These are phyloP conservation scores for Chrysolina oricalcia DNA, from an alignment of 2,888 invertebrate species.

Conservation along the genomic window DNA sequence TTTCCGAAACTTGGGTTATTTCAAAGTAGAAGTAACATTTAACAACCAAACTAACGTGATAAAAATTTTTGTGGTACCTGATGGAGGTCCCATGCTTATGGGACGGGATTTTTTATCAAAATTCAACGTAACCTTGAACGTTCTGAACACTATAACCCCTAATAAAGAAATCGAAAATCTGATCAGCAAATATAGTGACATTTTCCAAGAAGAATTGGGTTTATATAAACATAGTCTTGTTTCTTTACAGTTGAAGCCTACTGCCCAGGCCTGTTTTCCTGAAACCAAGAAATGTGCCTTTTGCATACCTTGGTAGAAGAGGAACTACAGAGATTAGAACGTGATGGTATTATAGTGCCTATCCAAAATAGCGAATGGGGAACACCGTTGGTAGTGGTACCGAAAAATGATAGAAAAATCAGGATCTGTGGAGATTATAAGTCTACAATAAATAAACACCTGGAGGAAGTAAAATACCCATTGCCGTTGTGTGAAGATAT, in stretches of 20 bases:
- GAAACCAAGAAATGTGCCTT: constrained; percentile 36
- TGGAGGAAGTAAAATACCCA: constrained; percentile 35
- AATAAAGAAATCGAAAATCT: neutral
- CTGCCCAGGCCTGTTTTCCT: constrained; percentile 38
- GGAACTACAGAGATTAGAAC: constrained; percentile 16
- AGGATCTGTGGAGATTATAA: constrained; percentile 29
- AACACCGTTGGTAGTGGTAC: constrained; percentile 27
- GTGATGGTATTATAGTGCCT: constrained; percentile 4
- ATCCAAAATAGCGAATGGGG: constrained; percentile 11
- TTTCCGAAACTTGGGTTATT: neutral
- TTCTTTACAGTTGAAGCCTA: constrained; percentile 26
- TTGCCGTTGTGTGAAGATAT: constrained; percentile 34
- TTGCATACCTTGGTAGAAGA: constrained; percentile 32
- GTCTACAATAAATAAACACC: constrained; percentile 23
- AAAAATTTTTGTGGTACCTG: constrained; percentile 6
- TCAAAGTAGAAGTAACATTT: neutral
- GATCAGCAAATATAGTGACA: no score
- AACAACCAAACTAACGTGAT: neutral
- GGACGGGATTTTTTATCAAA: constrained; percentile 10
- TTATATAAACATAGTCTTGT: neutral
- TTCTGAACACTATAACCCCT: neutral
- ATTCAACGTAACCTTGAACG: constrained; percentile 12
- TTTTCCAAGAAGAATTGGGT: no score
- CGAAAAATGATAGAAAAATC: no score
- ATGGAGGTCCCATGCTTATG: neutral